Evolutionary conservation across 2,797 vertebrate genomes (phyloP).

Genomic region (Poeciliopsis turneri): DNA sequence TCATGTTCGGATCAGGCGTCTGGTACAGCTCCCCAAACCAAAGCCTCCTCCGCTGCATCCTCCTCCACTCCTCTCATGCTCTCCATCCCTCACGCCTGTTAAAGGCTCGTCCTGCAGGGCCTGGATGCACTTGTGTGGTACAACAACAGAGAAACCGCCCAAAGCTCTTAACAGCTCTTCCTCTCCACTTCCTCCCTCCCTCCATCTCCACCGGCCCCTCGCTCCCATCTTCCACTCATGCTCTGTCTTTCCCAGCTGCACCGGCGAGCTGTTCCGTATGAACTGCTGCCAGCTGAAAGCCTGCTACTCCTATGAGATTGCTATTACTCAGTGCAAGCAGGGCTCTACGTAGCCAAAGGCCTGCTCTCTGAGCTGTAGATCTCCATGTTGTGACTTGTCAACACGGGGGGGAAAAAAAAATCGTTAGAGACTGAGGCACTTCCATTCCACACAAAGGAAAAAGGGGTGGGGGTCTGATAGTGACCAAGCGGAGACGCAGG

Average conservation of each 20-base stretch:
- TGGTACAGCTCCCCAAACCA: conserved; percentile 77
- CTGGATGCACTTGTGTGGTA: conserved; percentile 85
- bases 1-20: conserved; percentile 79
- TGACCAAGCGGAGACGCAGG: conserved; percentile 68
- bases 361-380: conserved; percentile 84
- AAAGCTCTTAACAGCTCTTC: conserved; percentile 82
- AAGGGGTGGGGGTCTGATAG: conserved; percentile 59
- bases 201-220: conserved; percentile 69
- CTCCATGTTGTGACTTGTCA: conserved; percentile 86
- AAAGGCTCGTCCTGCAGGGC: conserved; percentile 85
- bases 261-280: conserved; percentile 83
- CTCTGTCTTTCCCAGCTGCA: conserved; percentile 83
- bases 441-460: conserved; percentile 76
- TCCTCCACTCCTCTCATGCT: conserved; percentile 75
- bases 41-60: conserved; percentile 42
- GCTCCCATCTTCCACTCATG: conserved; percentile 68
- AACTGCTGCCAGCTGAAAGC: conserved; percentile 84
- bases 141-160: conserved; percentile 85
- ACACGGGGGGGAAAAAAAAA: conserved; percentile 75
- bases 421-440: conserved; percentile 81
- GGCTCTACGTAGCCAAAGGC: conserved; percentile 82
- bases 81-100: conserved; percentile 83
- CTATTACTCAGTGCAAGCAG: conserved; percentile 83
- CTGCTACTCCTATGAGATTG: conserved; percentile 84
- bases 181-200: conserved; percentile 76